Conservation (phyloP, 2,113 vertebrate genomes). For the Gavia stellata region DNA sequence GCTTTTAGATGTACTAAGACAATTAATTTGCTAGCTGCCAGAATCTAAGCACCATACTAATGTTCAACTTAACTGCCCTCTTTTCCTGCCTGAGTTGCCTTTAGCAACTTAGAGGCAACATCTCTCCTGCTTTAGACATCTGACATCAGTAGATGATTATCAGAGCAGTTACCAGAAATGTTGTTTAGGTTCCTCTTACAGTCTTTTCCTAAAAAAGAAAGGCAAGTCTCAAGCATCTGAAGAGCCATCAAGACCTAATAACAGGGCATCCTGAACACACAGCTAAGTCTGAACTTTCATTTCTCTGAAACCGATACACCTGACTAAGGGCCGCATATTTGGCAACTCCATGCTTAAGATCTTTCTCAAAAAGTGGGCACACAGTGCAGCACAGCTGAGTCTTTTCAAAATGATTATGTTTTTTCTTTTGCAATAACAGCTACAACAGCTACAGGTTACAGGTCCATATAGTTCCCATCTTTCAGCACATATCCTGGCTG, state of each 20-base stretch:
- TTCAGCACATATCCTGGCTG: background rate
- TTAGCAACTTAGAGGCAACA: background rate
- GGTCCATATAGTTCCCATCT: background rate
- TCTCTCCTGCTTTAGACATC: background rate
- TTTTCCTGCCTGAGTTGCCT: background rate
- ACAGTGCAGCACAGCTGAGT: accelerated
- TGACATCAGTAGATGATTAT: background rate
- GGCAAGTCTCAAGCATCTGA: background rate
- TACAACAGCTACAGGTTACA: background rate
- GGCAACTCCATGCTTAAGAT: background rate
- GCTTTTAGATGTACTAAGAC: background rate
- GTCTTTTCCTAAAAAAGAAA: background rate
- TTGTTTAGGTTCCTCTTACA: background rate
- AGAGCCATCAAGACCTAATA: background rate
- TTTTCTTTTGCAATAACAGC: background rate
- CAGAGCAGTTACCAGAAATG: background rate
- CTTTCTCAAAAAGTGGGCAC: background rate
- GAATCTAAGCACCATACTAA: background rate
- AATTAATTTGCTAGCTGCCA: background rate
- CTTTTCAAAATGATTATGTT: background rate
- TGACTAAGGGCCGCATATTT: background rate
- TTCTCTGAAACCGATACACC: background rate
- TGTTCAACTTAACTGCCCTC: background rate
- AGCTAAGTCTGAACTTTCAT: background rate
- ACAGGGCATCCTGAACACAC: background rate